A percentile compares a stretch with the other conserved stretches of the same genome.
Evolutionary conservation across 2,113 vertebrate genomes (phyloP).

Genomic region (Otus sunia): DNA sequence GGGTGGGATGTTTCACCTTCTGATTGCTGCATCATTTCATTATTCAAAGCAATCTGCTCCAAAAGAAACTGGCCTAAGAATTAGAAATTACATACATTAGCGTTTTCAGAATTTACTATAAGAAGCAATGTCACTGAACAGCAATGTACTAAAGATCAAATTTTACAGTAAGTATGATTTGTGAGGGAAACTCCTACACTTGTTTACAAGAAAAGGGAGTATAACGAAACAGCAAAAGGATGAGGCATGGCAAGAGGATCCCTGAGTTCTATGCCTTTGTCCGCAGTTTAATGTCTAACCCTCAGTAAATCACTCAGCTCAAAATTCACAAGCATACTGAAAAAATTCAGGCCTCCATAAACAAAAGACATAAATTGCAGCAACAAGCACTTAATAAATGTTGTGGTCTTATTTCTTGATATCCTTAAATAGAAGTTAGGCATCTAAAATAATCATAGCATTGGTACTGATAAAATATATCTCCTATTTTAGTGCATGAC

Average conservation of each 20-base stretch:
- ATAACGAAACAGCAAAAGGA: not conserved
- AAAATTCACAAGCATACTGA: not conserved
- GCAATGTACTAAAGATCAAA: not conserved
- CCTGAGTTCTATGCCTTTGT: not conserved
- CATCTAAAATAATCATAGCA: not conserved
- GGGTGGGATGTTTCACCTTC: conserved; percentile 72
- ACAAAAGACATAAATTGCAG: not conserved
- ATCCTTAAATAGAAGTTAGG: not conserved
- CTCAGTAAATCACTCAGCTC: not conserved
- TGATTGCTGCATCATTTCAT: not conserved
- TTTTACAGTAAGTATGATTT: not conserved
- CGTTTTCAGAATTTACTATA: not conserved
- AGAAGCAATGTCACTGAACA: not conserved
- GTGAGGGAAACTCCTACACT: not conserved
- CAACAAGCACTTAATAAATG: not conserved
- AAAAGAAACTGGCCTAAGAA: conserved; percentile 83
- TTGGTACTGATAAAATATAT: not conserved
- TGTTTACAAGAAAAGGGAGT: not conserved
- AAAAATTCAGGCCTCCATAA: not conserved
- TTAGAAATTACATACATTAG: not conserved
- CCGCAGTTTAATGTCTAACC: not conserved
- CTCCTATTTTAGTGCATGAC: not conserved
- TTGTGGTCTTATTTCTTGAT: not conserved
- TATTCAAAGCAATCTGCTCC: conserved; percentile 54
- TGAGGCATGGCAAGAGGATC: not conserved